Evolutionary conservation across 2,113 vertebrate species (phyloP).

Genomic region (Salvator merianae): DNA sequence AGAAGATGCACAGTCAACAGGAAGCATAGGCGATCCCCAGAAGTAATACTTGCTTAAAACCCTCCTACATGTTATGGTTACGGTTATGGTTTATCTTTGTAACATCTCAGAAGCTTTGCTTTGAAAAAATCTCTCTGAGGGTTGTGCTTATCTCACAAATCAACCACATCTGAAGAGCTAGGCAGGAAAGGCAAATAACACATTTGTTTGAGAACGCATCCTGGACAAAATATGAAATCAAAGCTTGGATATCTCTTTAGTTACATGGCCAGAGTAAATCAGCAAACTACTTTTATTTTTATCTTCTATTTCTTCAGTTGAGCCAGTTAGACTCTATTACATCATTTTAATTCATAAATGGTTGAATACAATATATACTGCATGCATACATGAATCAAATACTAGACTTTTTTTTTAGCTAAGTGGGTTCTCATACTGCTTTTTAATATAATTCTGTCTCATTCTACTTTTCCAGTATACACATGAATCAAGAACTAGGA

Average conservation of each 20-base stretch:
- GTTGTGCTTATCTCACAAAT: slow-evolving; percentile 5
- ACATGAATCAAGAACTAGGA: too few relatives aligned
- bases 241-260: not conserved
- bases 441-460: too few relatives aligned
- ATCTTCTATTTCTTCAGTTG: not conserved
- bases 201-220: not conserved
- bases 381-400: too few relatives aligned
- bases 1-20: not conserved
- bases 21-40: not conserved
- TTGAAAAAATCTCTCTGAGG: not conserved
- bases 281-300: not conserved
- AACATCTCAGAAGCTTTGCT: not conserved
- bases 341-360: too few relatives aligned
- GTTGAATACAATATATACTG: too few relatives aligned
- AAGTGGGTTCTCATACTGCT: too few relatives aligned
- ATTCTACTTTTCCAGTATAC: too few relatives aligned
- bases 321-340: too few relatives aligned
- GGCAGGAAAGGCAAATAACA: not conserved
- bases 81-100: not conserved
- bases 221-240: not conserved
- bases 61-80: not conserved
- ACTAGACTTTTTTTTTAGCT: too few relatives aligned
- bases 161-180: slow-evolving; percentile 20
- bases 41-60: not conserved
- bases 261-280: not conserved